A percentile compares a stretch with the other conserved stretches of the same genome.
Conservation (phyloP, 1,140 invertebrate species). For the Bilobella aurantiaca region DNA sequence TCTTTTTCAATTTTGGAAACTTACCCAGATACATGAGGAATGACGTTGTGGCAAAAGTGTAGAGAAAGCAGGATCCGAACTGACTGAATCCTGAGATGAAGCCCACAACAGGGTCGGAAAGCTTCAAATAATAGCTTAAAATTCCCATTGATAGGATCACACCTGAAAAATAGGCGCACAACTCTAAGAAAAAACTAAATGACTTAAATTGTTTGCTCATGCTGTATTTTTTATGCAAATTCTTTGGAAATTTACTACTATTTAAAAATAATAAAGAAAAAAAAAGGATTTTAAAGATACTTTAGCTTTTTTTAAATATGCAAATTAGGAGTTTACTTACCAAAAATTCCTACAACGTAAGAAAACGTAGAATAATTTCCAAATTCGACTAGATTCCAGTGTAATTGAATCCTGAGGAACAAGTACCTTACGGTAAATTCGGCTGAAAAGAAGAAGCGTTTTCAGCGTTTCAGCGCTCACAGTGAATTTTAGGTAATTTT, state of each 20-base stretch:
- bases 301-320: not conserved
- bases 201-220: not conserved
- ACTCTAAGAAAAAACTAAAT: not conserved
- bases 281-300: not conserved
- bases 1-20: too few species aligned
- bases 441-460: not conserved
- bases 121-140: not conserved
- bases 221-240: not conserved
- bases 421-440: not conserved
- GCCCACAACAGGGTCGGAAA: constrained; percentile 6
- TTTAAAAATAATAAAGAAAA: not conserved
- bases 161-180: too few species aligned
- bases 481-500: too few species aligned
- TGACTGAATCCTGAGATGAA: constrained; percentile 8
- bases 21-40: constrained; percentile 1
- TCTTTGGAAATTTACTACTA: not conserved
- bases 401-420: not conserved
- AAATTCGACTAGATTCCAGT: not conserved
- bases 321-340: not conserved
- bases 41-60: constrained; percentile 7
- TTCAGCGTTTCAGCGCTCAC: too few species aligned
- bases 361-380: not conserved
- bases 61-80: not conserved
- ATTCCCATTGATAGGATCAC: constrained; percentile 6
- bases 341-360: not conserved